phyloP scores from a whole-genome alignment of 2,113 vertebrate genomes.

The Coptodon bakossiorum region DNA sequence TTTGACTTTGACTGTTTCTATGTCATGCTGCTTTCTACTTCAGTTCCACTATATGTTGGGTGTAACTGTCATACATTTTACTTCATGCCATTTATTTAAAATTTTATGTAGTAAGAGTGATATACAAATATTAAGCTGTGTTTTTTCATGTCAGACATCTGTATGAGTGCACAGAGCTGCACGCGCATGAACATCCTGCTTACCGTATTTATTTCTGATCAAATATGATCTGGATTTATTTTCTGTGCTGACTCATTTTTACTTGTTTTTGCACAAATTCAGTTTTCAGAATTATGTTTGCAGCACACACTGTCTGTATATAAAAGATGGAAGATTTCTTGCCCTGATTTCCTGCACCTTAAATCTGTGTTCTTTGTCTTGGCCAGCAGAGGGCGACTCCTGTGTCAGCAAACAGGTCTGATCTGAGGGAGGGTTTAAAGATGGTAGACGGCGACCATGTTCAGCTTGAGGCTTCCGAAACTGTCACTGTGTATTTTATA shows the following conservation, averaged over 20 bases:
- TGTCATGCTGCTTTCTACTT: not conserved
- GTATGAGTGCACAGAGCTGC: not conserved
- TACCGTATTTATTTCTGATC: not conserved
- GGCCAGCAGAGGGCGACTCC: not conserved
- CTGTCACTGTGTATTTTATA: not conserved
- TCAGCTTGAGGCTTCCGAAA: not conserved
- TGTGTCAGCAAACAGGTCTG: not conserved
- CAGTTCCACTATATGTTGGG: not conserved
- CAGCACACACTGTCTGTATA: not conserved
- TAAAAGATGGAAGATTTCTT: not conserved
- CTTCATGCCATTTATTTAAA: not conserved
- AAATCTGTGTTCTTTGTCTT: not conserved
- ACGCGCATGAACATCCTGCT: not conserved
- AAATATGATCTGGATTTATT: not conserved
- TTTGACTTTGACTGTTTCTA: not conserved
- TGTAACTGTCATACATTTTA: not conserved
- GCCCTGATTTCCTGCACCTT: not conserved
- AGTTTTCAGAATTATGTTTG: not conserved
- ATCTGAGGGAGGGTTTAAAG: not conserved
- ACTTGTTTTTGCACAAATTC: not conserved
- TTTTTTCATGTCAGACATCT: not conserved
- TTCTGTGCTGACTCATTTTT: not conserved
- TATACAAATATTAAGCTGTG: not conserved
- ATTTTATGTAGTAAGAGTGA: not conserved
- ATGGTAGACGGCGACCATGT: not conserved